phyloP scores from a whole-genome alignment of 2,888 invertebrate genomes.

The Tortrix viridana region DNA sequence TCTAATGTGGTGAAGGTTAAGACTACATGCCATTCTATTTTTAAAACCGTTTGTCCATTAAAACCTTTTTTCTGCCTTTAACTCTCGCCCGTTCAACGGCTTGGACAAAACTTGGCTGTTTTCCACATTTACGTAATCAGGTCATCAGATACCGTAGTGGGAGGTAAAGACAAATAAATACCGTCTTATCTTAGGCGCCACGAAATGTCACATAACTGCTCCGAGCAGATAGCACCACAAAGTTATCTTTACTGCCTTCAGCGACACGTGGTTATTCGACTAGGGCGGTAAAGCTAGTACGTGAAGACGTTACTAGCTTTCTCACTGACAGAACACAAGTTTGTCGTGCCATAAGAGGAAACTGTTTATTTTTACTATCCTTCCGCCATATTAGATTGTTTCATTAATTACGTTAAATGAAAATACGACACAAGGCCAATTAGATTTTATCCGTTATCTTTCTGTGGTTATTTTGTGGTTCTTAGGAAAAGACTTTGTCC shows the following conservation, averaged over 20 bases:
- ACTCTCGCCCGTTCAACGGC: not conserved
- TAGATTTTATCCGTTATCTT: slow-evolving; percentile 31
- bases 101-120: slow-evolving; percentile 6
- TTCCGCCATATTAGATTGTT: slow-evolving; percentile 26
- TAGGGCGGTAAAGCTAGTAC: slow-evolving; percentile 47
- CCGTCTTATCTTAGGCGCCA: slow-evolving; percentile 65
- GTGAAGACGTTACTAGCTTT: slow-evolving; percentile 7
- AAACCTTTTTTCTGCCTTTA: no score
- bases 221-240: slow-evolving; percentile 40
- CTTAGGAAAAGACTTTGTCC: slow-evolving; percentile 14
- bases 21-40: no score
- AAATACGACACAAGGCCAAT: slow-evolving; percentile 34
- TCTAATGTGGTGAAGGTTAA: no score
- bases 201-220: slow-evolving; percentile 60
- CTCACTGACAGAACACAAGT: not conserved
- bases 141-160: slow-evolving; percentile 44
- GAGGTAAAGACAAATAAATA: slow-evolving; percentile 66
- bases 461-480: slow-evolving; percentile 23
- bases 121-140: slow-evolving; percentile 23
- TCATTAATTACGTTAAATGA: slow-evolving; percentile 36
- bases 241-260: slow-evolving; percentile 33
- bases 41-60: not conserved
- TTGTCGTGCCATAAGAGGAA: slow-evolving; percentile 20
- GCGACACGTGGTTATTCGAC: slow-evolving; percentile 17
- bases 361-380: slow-evolving; percentile 22